These are phyloP conservation scores for Panopea generosa DNA, from an alignment of 2,888 invertebrate genomes.

Conservation along the genomic window DNA sequence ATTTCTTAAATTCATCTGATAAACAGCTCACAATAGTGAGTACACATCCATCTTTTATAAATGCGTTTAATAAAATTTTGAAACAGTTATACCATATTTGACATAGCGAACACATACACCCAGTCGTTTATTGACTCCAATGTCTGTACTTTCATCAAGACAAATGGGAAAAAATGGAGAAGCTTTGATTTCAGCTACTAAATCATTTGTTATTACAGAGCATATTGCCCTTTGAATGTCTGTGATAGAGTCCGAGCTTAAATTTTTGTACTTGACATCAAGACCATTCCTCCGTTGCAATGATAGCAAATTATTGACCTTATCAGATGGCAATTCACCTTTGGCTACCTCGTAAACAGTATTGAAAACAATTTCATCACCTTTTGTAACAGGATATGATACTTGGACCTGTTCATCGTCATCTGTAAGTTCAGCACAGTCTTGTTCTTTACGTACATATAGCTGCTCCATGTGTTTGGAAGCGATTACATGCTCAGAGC, in stretches of 20 bases:
- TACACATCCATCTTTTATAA: slow-evolving; percentile 17
- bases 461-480: too few relatives aligned
- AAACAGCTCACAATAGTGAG: slow-evolving; percentile 12
- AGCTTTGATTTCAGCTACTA: slow-evolving; percentile 23
- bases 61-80: slow-evolving; percentile 34
- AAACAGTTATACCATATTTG: slow-evolving; percentile 11
- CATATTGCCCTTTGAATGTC: slow-evolving; percentile 32
- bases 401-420: too few relatives aligned
- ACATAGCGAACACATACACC: slow-evolving; percentile 48
- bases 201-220: neutral
- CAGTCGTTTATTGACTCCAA: slow-evolving; percentile 23
- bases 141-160: slow-evolving; percentile 51
- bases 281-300: slow-evolving; percentile 45
- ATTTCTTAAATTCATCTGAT: neutral
- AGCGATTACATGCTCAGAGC: too few relatives aligned
- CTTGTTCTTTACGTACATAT: too few relatives aligned
- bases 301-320: neutral
- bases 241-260: slow-evolving; percentile 50
- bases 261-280: slow-evolving; percentile 34
- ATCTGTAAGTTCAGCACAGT: too few relatives aligned
- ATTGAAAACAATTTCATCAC: too few relatives aligned
- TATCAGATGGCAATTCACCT: neutral
- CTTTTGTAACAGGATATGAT: too few relatives aligned
- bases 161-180: slow-evolving; percentile 20
- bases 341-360: slow-evolving; percentile 1